These are phyloP conservation scores for Thumatha senex DNA, from an alignment of 2,888 invertebrate species.

Conservation along the genomic window DNA sequence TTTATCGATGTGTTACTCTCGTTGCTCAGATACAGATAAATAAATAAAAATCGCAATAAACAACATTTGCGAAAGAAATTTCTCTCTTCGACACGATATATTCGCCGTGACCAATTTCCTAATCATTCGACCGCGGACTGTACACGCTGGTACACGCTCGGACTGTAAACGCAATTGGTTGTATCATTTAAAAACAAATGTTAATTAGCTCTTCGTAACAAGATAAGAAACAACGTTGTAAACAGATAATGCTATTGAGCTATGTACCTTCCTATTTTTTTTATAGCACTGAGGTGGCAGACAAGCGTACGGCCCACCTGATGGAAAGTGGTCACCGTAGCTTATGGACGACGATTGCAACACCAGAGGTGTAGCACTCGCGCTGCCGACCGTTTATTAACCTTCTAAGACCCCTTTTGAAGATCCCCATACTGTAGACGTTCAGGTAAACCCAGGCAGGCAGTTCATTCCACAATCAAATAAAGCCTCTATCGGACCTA, in stretches of 20 bases:
- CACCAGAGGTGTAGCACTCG: too few relatives aligned
- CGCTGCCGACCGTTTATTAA: too few relatives aligned
- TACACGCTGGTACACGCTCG: slow-evolving; percentile 20
- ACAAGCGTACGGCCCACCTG: too few relatives aligned
- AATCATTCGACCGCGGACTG: slow-evolving; percentile 8
- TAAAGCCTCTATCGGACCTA: too few relatives aligned
- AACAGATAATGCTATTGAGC: not conserved
- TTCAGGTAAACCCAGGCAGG: too few relatives aligned
- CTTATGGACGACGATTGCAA: too few relatives aligned
- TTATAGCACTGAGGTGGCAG: too few relatives aligned
- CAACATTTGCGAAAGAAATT: slow-evolving; percentile 2
- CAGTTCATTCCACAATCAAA: too few relatives aligned
- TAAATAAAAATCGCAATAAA: not conserved
- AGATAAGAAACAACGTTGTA: slow-evolving; percentile 6
- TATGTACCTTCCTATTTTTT: not conserved
- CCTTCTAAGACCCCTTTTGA: too few relatives aligned
- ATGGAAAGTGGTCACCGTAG: too few relatives aligned
- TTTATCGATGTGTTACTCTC: not conserved
- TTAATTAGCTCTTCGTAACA: slow-evolving; percentile 13
- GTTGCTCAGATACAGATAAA: not conserved
- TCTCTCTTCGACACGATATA: not conserved
- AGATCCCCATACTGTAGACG: too few relatives aligned
- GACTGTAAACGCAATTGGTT: slow-evolving; percentile 10
- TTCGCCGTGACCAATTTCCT: not conserved
- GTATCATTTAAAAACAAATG: slow-evolving; percentile 11